Base-by-base conservation (phyloP, 2,113 vertebrate genomes). In the Neomonachus schauinslandi region DNA sequence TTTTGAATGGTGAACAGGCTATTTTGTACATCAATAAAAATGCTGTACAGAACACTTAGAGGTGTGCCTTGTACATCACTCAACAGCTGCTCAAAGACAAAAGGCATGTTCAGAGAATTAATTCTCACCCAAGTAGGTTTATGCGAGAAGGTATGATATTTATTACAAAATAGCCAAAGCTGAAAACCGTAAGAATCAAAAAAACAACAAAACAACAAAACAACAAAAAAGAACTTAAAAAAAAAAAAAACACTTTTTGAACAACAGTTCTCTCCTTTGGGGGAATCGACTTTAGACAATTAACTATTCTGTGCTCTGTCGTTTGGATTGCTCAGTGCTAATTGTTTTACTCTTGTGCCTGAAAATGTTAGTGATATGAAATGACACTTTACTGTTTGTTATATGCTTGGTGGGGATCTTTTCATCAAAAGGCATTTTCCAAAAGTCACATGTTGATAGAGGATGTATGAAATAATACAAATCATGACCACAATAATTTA, bases 31-130 rank as follows among this genome's bases (percentile, higher is more conserved):
- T 98, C 98, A 98, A 97, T 99, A 98, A 98, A 98, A 98, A 98
- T 89, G 88, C 94, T 97, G 85, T 98, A 98, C 98, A 98, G 98
- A 99, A 98, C 98, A 97, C 98, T 94, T 98, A 98, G 98, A 99
- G 98, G 99, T 98, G 99, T 99, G 98, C 99, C 99, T 99, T 99
- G 98, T 98, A 98, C 99, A 97, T 99, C 98, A 99, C 98, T 99
- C 98, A 98, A 96, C 98, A 98, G 99, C 99, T 99, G 99, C 99
- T 99, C 99, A 98, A 98, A 97, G 97, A 98, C 97, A 95, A 98
- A 98, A 97, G 98, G 98, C 99, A 97, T 88, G 57, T 97, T 95
- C 94, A 89, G 90, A 97, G 94, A 91, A 84, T 28, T 77, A 24
- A 22, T 97, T 98, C 98, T 96, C 96, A 91, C 97, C 98, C 94